Base-by-base conservation (phyloP, 2,113 vertebrate genomes). In the Atractosteus spatula region DNA sequence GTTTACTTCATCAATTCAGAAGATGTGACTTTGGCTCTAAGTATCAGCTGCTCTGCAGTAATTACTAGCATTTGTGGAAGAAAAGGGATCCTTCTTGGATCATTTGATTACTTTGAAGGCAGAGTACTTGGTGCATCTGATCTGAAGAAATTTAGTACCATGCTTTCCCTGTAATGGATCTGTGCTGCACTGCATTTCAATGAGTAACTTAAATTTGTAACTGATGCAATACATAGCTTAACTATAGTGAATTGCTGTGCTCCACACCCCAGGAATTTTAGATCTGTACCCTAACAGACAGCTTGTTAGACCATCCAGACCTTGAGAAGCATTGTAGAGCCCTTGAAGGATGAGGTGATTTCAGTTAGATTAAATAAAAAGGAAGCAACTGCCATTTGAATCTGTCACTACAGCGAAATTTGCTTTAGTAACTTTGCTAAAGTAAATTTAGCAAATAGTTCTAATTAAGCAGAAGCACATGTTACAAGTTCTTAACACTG, bases 91-190 rank as follows among this genome's bases (percentile, higher is more conserved):
- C 74, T 75, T 74, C 65, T n/a, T 0, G 0, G 66, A 41, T 81
- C 70, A 79, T 81, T 72, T 77, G 69, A 59, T 76, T 81, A 80
- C 73, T 75, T 66, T 56, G 65, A 77, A 69, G 78, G 43, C n/a
- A 17, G 54, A 56, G 62, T 47, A 55, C 67, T 55, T 78, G 71
- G 54, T 55, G 54, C 12, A 11, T 65, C 74, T 76, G 78, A 73
- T 42, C 63, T 75, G 73, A 0, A 0, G 68, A 13, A 70, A 79
- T 78, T 77, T 70, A 79, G 75, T 76, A 76, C 72, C 78, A 78
- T 67, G 41, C 57, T 71, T 42, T 54, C 8, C 1, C 68, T 59
- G n/a, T 66, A 63, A 29, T 69, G 78, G 64, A 70, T 62, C 70
- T 41, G 65, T 73, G 66, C 71, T 80, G 66, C 75, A 76, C 75